Conservation (phyloP, 2,888 invertebrate genomes). For the Sphaerophoria rueppellii region DNA sequence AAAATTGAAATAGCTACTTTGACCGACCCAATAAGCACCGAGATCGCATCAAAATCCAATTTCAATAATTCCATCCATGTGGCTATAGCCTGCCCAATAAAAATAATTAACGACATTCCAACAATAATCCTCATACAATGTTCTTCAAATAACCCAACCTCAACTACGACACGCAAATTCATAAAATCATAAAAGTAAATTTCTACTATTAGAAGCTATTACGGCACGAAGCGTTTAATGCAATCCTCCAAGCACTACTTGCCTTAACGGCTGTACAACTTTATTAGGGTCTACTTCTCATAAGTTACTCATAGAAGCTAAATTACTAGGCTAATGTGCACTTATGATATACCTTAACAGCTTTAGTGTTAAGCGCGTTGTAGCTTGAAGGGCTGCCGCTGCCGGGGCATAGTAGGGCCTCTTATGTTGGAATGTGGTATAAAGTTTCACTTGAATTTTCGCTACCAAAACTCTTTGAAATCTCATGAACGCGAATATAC, state of each 20-base stretch:
- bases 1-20: too few species aligned
- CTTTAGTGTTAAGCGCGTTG: constrained; percentile 21
- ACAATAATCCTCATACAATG: too few species aligned
- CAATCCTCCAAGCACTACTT: constrained; percentile 36
- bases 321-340: constrained; percentile 59
- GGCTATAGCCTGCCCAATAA: too few species aligned
- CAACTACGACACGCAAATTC: background rate
- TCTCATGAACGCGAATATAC: background rate
- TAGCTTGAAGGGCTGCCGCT: background rate
- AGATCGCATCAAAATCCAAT: too few species aligned
- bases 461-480: constrained; percentile 15
- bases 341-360: constrained; percentile 50
- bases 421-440: constrained; percentile 36
- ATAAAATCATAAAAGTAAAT: constrained; percentile 44
- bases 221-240: constrained; percentile 54
- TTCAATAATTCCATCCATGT: too few species aligned
- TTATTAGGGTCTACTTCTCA: constrained; percentile 62
- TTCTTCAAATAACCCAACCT: too few species aligned
- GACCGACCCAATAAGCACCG: too few species aligned
- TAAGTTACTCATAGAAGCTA: constrained; percentile 58
- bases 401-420: background rate
- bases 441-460: constrained; percentile 57
- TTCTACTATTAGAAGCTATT: constrained; percentile 47
- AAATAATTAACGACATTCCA: too few species aligned
- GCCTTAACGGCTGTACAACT: constrained; percentile 50